A percentile compares a stretch with the other conserved stretches of the same genome.
Evolutionary conservation across 2,888 invertebrate genomes (phyloP).

Genomic region (Cabera pusaria): DNA sequence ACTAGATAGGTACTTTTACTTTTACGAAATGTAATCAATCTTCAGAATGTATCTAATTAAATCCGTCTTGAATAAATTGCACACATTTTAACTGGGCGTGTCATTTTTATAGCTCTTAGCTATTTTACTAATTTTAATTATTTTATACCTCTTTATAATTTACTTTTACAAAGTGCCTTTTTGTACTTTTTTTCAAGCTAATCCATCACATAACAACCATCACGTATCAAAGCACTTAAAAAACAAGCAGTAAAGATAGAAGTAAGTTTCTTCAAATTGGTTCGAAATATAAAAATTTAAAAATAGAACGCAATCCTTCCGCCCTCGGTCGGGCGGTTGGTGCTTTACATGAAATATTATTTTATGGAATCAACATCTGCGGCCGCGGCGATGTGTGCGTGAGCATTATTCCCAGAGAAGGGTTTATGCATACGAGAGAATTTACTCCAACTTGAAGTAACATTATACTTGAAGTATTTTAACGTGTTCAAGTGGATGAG

Average conservation of each 20-base stretch:
- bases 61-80: background rate
- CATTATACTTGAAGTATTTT: constrained; percentile 30
- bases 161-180: too few species aligned
- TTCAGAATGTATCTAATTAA: constrained; percentile 11
- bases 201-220: too few species aligned
- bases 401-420: constrained; percentile 55
- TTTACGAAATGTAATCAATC: constrained; percentile 11
- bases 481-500: constrained; percentile 75
- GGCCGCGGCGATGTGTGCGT: constrained; percentile 62
- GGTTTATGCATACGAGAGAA: constrained; percentile 77
- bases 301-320: constrained; percentile 83
- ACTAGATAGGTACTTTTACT: constrained; percentile 16
- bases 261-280: constrained; percentile 61
- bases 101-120: too few species aligned
- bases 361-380: constrained; percentile 84
- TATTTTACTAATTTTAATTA: too few species aligned
- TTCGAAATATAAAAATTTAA: constrained; percentile 79
- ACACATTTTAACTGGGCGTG: background rate
- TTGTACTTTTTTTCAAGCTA: too few species aligned
- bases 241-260: constrained; percentile 25
- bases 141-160: too few species aligned
- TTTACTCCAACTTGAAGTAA: constrained; percentile 61
- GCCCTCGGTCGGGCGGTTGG: constrained; percentile 76
- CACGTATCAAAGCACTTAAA: too few species aligned
- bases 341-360: constrained; percentile 83